Evolutionary conservation across 2,888 invertebrate genomes (phyloP).

Genomic region (Noctua fimbriata): DNA sequence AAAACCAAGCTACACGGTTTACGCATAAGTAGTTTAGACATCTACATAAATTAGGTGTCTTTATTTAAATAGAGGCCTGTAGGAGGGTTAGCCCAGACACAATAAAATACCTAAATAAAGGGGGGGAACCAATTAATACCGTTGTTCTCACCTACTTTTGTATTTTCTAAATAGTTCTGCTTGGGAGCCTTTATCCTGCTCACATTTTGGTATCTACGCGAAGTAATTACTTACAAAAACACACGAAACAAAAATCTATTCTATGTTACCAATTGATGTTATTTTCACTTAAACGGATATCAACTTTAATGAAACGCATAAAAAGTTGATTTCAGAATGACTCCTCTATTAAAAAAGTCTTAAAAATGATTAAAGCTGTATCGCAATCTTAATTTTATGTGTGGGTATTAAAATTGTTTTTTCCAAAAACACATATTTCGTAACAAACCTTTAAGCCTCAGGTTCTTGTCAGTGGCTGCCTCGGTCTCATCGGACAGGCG

Average conservation of each 20-base stretch:
- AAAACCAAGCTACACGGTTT: not conserved
- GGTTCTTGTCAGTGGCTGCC: constrained; percentile 93
- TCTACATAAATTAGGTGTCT: not conserved
- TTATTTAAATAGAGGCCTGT: not conserved
- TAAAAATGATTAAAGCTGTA: no score
- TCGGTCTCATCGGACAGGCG: constrained; percentile 92
- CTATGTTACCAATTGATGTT: no score
- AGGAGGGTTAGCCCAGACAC: not conserved
- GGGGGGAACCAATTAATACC: not conserved
- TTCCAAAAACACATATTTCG: not conserved
- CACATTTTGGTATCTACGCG: not conserved
- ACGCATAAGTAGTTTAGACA: not conserved
- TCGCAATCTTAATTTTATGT: not conserved
- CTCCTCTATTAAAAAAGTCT: no score
- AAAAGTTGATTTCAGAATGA: no score
- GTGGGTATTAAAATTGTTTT: not conserved
- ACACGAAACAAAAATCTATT: not conserved
- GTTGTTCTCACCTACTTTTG: not conserved
- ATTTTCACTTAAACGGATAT: not conserved
- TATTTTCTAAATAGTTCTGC: constrained; percentile 7
- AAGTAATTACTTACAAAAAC: not conserved
- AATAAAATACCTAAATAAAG: constrained; percentile 15
- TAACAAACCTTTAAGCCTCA: constrained; percentile 93
- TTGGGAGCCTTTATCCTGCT: not conserved
- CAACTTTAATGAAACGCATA: not conserved